Evolutionary conservation across 2,888 invertebrate genomes (phyloP).

Genomic region (Eristalis arbustorum): DNA sequence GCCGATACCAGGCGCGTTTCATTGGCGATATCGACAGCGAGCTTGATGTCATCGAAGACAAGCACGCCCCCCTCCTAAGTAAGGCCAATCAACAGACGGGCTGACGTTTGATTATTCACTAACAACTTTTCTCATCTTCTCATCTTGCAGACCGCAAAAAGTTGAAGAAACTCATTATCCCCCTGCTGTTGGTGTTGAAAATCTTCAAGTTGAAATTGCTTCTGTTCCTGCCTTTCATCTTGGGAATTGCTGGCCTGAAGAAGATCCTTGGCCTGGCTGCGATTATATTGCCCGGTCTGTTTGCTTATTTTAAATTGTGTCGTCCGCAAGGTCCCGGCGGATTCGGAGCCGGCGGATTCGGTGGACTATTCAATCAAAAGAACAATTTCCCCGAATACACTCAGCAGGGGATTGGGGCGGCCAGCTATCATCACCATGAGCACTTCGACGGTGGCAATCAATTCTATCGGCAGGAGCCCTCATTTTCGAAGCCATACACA

Average conservation of each 20-base stretch:
- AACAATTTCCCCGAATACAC: conserved; percentile 84
- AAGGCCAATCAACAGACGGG: conserved; percentile 80
- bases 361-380: conserved; percentile 76
- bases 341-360: conserved; percentile 77
- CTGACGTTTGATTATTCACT: conserved; percentile 7
- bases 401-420: conserved; percentile 87
- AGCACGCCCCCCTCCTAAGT: conserved; percentile 90
- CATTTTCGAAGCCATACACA: conserved; percentile 78
- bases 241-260: conserved; percentile 91
- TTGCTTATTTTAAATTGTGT: conserved; percentile 92
- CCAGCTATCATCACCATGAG: conserved; percentile 81
- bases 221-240: conserved; percentile 89
- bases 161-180: conserved; percentile 90
- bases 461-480: conserved; percentile 76
- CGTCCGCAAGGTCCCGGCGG: conserved; percentile 85
- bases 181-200: conserved; percentile 89
- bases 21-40: conserved; percentile 92
- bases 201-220: conserved; percentile 91
- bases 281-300: conserved; percentile 88
- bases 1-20: conserved; percentile 89
- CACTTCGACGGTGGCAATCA: conserved; percentile 76
- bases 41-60: conserved; percentile 90
- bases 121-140: conserved; percentile 2
- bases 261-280: conserved; percentile 91
- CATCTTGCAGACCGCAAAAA: conserved; percentile 86